Evolutionary conservation across 2,113 vertebrate genomes (phyloP), one percentile per base, ranked within the genome.

Genomic region (Calidris pygmaea): DNA sequence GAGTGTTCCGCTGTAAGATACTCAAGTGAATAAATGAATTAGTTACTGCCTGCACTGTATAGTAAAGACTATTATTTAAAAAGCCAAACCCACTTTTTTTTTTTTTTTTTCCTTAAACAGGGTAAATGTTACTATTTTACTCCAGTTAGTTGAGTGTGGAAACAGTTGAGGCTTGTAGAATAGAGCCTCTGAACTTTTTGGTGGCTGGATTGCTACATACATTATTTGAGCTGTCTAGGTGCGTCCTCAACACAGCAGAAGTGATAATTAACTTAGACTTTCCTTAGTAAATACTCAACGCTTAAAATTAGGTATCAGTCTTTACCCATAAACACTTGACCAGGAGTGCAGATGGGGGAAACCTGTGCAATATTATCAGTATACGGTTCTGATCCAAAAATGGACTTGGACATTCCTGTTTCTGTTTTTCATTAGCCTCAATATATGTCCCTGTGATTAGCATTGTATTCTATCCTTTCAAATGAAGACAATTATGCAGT

Each of bases 401-500:
- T 14, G 34, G 43, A 18, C 70, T 81, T 72, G 43, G 47, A 2
- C 19, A 0, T 48, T 72, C 13, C 75, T 12, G 0, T 53, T 66
- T 63, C 6, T 50, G 2, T 1, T 62, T 73, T 82, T 62, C 4
- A 1, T 3, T 17, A 17, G 7, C 47, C 12, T 85, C 7, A 3
- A 0, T 22, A 3, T 14, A 3, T 30, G 20, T 35, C 37, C 47
- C 14, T 29, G 0, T 21, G 29, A 48, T 59, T 50, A 29, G 12
- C 8, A 1, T 56, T 18, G 34, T 37, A 39, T 62, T 82, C 16
- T n/a, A 3, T 21, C 19, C 6, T 48, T 81, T 60, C 5, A 3
- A 4, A 0, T 10, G 12, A 41, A 63, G 9, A 1, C 29, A 43
- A 2, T 41, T 37, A 12, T 26, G 1, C 6, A 2, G 20, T 15